Percentiles rank a stretch among this genome's conserved stretches.
These are phyloP conservation scores for Cantharis lateralis DNA, from an alignment of 2,888 invertebrate species.

Conservation along the genomic window DNA sequence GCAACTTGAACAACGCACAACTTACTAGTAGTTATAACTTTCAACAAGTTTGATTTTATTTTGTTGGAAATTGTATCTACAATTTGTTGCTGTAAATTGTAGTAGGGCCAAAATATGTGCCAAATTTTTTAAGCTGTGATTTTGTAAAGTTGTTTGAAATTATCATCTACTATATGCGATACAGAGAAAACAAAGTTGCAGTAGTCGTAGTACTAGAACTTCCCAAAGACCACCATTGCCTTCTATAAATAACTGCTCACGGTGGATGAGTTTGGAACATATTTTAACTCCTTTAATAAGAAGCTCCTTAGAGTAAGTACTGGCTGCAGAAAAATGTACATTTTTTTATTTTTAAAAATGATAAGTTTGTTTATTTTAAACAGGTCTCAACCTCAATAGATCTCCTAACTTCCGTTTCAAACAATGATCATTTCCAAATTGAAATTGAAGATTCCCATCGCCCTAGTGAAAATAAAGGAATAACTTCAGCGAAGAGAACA, in stretches of 20 bases:
- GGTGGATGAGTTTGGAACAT: constrained; percentile 47
- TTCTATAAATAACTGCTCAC: constrained; percentile 44
- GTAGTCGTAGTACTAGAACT: constrained; percentile 42
- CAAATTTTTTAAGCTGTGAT: neutral
- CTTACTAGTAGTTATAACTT: neutral
- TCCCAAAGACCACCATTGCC: constrained; percentile 43
- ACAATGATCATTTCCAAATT: constrained; percentile 28
- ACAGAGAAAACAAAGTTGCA: constrained; percentile 47
- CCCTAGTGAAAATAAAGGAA: constrained; percentile 38
- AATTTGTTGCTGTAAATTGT: constrained; percentile 27
- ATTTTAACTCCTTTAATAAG: constrained; percentile 47
- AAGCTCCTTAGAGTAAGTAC: constrained; percentile 44
- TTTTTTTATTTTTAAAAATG: neutral
- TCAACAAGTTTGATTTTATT: neutral
- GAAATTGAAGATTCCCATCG: constrained; percentile 36
- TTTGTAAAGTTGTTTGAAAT: neutral
- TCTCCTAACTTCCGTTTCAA: constrained; percentile 10
- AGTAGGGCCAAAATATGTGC: constrained; percentile 37
- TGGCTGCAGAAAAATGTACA: neutral
- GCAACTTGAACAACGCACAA: neutral
- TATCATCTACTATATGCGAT: constrained; percentile 39
- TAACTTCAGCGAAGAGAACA: constrained; percentile 35
- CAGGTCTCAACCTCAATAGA: constrained; percentile 37
- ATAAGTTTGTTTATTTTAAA: neutral
- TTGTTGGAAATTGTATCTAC: neutral